Evolutionary conservation across 2,888 invertebrate genomes (phyloP).

Genomic region (Dascillus cervinus): DNA sequence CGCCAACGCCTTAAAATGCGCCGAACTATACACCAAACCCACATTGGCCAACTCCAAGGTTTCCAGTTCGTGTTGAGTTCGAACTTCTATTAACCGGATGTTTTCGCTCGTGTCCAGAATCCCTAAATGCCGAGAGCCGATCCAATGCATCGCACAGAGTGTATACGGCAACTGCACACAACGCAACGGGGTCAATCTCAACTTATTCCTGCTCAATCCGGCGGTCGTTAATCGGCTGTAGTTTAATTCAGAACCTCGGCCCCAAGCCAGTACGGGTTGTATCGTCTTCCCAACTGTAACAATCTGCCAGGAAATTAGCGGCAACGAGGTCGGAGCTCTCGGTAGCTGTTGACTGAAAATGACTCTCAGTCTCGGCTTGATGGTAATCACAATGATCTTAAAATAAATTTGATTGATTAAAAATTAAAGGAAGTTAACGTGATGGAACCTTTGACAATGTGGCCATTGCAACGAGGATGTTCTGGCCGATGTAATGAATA

Average conservation of each 20-base stretch:
- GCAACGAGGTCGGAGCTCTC: slow-evolving; percentile 67
- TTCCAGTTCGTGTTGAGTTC: slow-evolving; percentile 79
- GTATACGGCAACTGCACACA: slow-evolving; percentile 65
- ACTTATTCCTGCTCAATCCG: slow-evolving; percentile 47
- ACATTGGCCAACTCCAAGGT: slow-evolving; percentile 72
- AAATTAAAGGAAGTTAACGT: too few relatives aligned
- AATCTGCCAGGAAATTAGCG: slow-evolving; percentile 89
- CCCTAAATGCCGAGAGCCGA: slow-evolving; percentile 75
- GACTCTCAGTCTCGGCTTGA: slow-evolving; percentile 69
- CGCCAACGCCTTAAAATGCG: slow-evolving; percentile 83
- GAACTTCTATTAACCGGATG: slow-evolving; percentile 81
- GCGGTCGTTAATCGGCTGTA: slow-evolving; percentile 67
- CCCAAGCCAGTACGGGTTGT: slow-evolving; percentile 82
- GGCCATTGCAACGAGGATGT: slow-evolving; percentile 83
- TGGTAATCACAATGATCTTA: slow-evolving; percentile 68
- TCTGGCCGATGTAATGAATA: slow-evolving; percentile 61
- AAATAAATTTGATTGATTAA: slow-evolving; percentile 17
- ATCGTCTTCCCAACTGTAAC: slow-evolving; percentile 71
- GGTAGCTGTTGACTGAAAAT: slow-evolving; percentile 70
- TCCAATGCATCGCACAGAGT: slow-evolving; percentile 69
- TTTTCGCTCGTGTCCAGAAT: slow-evolving; percentile 81
- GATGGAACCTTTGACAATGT: slow-evolving; percentile 77
- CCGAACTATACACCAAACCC: slow-evolving; percentile 78
- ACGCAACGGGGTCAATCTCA: slow-evolving; percentile 55
- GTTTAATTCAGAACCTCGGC: slow-evolving; percentile 72